Conservation (phyloP, 2,113 vertebrate species). For the Candoia aspera region DNA sequence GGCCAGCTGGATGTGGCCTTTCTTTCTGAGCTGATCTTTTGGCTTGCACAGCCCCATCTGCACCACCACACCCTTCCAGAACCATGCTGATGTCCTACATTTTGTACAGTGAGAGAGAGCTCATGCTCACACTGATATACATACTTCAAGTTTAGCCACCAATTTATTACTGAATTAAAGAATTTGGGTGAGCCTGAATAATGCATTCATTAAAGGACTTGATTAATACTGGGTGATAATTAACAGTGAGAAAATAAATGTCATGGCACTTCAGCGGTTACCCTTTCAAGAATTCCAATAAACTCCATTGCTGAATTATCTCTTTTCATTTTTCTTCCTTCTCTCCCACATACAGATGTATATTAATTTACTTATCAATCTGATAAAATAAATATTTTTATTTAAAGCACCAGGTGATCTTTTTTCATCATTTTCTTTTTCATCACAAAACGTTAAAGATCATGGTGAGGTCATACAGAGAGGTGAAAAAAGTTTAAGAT, state of each 20-base stretch:
- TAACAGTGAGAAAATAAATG: constrained; percentile 16
- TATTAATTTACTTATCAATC: background rate
- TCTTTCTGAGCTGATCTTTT: background rate
- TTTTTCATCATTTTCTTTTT: background rate
- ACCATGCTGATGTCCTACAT: background rate
- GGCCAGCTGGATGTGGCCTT: background rate
- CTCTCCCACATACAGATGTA: background rate
- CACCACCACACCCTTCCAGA: background rate
- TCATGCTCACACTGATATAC: background rate
- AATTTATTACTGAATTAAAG: background rate
- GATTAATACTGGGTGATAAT: constrained; percentile 13
- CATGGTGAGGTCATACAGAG: background rate
- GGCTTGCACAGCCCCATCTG: background rate
- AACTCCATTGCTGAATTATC: background rate
- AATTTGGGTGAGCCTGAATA: fast-evolving
- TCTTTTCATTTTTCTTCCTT: background rate
- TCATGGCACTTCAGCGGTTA: background rate
- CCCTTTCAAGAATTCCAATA: background rate
- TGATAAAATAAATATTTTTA: background rate
- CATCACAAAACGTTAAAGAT: background rate
- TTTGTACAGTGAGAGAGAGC: fast-evolving
- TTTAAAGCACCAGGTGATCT: background rate
- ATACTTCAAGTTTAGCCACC: fast-evolving
- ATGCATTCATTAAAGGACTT: constrained; percentile 9
- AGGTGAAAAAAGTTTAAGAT: background rate